Evolutionary conservation across 2,113 vertebrate genomes (phyloP).

Genomic region (Ammodytes marinus): DNA sequence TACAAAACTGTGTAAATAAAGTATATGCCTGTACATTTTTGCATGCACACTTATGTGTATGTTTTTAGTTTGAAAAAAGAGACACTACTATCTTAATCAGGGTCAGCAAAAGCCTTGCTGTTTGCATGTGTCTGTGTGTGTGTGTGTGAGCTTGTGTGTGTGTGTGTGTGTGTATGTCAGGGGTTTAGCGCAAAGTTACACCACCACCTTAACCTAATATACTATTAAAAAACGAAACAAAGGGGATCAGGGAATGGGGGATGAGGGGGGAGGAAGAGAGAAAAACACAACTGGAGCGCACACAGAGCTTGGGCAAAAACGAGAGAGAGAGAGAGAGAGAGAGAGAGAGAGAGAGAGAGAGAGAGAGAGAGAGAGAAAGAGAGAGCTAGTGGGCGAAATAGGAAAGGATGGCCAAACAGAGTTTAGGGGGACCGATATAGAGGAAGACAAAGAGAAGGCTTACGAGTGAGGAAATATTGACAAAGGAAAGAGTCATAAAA

Average conservation of each 20-base stretch:
- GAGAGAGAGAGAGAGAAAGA: background rate
- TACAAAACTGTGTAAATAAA: background rate
- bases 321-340: too few species aligned
- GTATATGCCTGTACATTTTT: background rate
- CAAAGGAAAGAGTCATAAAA: background rate
- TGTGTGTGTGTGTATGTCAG: background rate
- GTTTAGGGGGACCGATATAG: background rate
- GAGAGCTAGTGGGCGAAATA: constrained; percentile 23
- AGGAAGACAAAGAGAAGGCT: background rate
- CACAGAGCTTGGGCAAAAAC: too few species aligned
- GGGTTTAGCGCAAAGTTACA: constrained; percentile 11
- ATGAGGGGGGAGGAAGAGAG: background rate
- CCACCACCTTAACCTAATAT: background rate
- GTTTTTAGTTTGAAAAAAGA: too few species aligned
- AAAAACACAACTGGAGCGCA: too few species aligned
- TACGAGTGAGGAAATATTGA: background rate
- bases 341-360: background rate
- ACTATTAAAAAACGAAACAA: constrained; percentile 21
- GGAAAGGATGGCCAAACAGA: constrained; percentile 2
- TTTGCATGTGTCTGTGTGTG: background rate
- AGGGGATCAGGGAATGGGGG: background rate
- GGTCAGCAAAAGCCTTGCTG: background rate
- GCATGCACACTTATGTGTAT: background rate
- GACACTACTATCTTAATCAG: background rate
- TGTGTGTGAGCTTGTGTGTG: background rate